A percentile compares a stretch with the other conserved stretches of the same genome.
These are phyloP conservation scores for Aselliscus stoliczkanus DNA, from an alignment of 2,797 vertebrate species.

Conservation along the genomic window DNA sequence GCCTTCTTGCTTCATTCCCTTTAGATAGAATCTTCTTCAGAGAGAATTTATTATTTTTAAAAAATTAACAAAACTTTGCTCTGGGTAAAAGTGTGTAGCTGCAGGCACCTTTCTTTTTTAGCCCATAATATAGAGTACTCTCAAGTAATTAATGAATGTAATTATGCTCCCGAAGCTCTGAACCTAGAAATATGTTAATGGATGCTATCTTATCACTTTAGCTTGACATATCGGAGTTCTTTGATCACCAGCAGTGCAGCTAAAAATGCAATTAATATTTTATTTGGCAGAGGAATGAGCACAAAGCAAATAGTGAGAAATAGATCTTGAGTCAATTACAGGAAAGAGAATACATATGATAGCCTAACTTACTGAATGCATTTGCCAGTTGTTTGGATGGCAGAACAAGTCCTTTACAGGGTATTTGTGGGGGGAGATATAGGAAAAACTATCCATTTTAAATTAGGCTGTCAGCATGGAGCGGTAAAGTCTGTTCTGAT, in stretches of 20 bases:
- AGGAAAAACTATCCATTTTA: conserved; percentile 58
- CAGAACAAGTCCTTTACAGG: conserved; percentile 54
- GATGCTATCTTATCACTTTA: conserved; percentile 74
- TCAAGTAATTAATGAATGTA: conserved; percentile 76
- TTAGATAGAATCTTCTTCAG: conserved; percentile 3
- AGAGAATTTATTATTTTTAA: not conserved
- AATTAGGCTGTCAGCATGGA: conserved; percentile 45
- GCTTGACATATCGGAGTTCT: conserved; percentile 73
- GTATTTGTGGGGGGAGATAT: conserved; percentile 10
- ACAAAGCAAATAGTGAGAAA: conserved; percentile 62
- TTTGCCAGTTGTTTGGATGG: conserved; percentile 67
- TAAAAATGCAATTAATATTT: conserved; percentile 78
- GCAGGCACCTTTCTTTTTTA: conserved; percentile 58
- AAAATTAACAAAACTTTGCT: conserved; percentile 51
- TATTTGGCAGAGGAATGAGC: conserved; percentile 67
- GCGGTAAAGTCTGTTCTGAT: conserved; percentile 50
- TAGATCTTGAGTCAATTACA: conserved; percentile 56
- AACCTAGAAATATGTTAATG: conserved; percentile 77
- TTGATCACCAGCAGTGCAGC: conserved; percentile 68
- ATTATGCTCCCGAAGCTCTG: conserved; percentile 69
- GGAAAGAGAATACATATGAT: conserved; percentile 62
- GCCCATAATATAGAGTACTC: conserved; percentile 48
- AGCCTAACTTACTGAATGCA: conserved; percentile 67
- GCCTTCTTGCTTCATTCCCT: not conserved
- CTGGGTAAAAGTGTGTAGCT: conserved; percentile 32